A percentile compares a stretch with the other conserved stretches of the same genome.
phyloP scores from a whole-genome alignment of 2,113 vertebrate genomes.

The Nasalis larvatus region DNA sequence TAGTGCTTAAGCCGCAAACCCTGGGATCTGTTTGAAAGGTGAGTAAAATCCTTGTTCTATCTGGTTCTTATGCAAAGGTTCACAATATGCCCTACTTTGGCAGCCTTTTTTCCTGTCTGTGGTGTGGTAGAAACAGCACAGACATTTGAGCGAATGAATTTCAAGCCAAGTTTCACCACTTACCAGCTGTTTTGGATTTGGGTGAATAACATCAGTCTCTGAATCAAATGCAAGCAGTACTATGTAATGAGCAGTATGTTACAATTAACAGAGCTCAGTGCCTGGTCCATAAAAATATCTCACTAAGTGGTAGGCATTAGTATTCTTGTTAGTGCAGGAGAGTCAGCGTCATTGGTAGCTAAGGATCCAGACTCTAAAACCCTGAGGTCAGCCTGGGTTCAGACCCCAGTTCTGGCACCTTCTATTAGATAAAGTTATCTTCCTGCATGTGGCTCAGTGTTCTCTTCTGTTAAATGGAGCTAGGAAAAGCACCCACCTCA shows the following conservation, averaged over 20 bases:
- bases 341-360: background rate
- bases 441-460: background rate
- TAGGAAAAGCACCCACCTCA: background rate
- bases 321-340: background rate
- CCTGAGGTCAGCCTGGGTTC: background rate
- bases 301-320: too few species aligned
- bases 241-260: background rate
- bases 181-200: background rate
- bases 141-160: background rate
- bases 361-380: background rate
- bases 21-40: background rate
- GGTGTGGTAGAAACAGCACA: background rate
- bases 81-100: rapidly evolving
- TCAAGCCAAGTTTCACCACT: background rate
- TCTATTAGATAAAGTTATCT: background rate
- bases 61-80: background rate
- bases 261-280: background rate
- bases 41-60: background rate
- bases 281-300: background rate
- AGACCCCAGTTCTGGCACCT: background rate
- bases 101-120: background rate
- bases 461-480: background rate
- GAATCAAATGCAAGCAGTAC: too few species aligned
- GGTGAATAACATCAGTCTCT: background rate
- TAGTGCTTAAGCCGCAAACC: background rate